These are phyloP conservation scores for Coccyzus lansbergi DNA, from an alignment of 2,797 vertebrate genomes.

Conservation along the genomic window DNA sequence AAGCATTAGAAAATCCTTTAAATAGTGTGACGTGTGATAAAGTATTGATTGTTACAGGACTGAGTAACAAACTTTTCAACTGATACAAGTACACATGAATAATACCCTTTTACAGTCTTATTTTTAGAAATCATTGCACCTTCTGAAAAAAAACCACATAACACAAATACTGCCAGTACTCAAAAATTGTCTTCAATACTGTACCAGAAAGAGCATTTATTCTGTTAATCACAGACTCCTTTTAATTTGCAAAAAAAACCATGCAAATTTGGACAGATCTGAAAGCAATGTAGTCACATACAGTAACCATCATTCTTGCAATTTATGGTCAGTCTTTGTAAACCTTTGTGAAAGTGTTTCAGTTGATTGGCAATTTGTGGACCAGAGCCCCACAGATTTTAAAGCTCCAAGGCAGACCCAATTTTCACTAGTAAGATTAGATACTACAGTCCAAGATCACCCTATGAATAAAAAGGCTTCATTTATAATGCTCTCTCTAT, in stretches of 20 bases:
- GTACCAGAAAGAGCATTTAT: neutral
- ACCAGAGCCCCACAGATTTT: neutral
- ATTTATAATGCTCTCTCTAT: slow-evolving; percentile 15
- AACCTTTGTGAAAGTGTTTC: neutral
- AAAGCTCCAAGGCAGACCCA: neutral
- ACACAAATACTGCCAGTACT: neutral
- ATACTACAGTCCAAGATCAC: neutral
- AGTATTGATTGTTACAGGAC: neutral
- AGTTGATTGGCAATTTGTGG: neutral
- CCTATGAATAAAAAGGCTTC: neutral
- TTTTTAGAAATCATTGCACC: neutral
- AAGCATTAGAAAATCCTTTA: slow-evolving; percentile 19
- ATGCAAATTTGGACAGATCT: neutral
- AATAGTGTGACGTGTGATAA: neutral
- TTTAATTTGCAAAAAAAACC: neutral
- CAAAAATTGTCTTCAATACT: neutral
- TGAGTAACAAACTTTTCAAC: neutral
- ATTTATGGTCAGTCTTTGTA: neutral
- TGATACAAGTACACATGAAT: neutral
- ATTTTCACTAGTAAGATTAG: slow-evolving; percentile 13
- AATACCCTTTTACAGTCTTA: neutral
- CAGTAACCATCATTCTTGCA: neutral
- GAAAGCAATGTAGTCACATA: neutral
- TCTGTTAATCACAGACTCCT: neutral
- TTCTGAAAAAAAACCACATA: neutral